Base-by-base conservation (phyloP, 2,888 invertebrate genomes). In the Calameuta filiformis region DNA sequence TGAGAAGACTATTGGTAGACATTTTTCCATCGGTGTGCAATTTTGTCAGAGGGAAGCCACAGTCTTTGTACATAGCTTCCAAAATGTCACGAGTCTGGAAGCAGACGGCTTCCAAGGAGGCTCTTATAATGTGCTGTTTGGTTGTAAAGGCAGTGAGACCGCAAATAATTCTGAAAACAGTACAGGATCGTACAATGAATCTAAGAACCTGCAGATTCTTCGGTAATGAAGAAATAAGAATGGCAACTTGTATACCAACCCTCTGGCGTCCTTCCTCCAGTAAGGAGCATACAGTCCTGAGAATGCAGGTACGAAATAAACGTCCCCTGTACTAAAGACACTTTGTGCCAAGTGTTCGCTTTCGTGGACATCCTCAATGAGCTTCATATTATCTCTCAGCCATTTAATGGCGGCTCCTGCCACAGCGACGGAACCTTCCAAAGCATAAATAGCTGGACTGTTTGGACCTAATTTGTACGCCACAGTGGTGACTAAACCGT, bases 301-400 rank as follows among this genome's bases (percentile, higher is more conserved):
- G 91, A 99, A 99, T 0, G 99, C 99, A 0, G 99, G 99, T 35
- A 99, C 99, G 91, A 99, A 99, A 92, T 98, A 99, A 23, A 99
- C 98, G 87, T 98, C 99, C 0, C 97, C 97, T 0, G 98, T 97
- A 73, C 96, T 96, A 86, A 96, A 95, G 68, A 99, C 99, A 82
- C 94, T 94, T 37, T 94, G 93, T 0, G 97, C 97, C 76, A 97
- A 93, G 34, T 94, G 89, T 87, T 95, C 95, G 80, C 90, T 95
- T 76, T 95, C 94, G 0, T 93, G 93, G 0, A 96, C 95, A 83
- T 96, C 94, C 68, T 95, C 94, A 81, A 99, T 94, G 3, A 99
- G 93, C 35, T 96, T 95, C 88, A 99, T 93, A 89, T 98, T 99
- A 91, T 98, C 97, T 69, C 97, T 94, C 1, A 99, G 93, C 97